Conservation (phyloP, 2,888 invertebrate species). For the Litoditis marina region DNA sequence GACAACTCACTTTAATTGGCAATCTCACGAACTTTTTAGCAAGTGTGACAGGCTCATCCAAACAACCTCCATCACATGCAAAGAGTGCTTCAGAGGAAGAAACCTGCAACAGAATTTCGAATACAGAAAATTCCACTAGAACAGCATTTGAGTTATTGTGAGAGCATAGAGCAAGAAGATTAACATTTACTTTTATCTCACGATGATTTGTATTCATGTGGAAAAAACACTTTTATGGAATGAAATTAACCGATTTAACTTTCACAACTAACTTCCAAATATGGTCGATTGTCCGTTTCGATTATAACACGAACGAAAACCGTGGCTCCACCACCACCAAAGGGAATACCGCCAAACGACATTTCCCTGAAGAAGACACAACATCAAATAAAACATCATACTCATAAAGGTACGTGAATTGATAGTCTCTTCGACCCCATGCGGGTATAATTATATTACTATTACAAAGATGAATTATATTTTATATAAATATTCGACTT, state of each 20-base stretch:
- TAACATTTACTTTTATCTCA: too few species aligned
- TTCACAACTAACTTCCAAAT: constrained; percentile 37
- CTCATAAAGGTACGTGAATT: too few species aligned
- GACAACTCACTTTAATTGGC: constrained; percentile 33
- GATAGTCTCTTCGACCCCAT: too few species aligned
- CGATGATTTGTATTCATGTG: too few species aligned
- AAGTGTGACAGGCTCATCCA: constrained; percentile 74
- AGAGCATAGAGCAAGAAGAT: too few species aligned
- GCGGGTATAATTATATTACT: too few species aligned
- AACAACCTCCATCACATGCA: constrained; percentile 87
- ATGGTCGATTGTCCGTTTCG: constrained; percentile 38
- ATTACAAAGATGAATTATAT: too few species aligned
- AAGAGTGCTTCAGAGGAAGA: constrained; percentile 38
- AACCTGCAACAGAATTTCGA: constrained; percentile 24
- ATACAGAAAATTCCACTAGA: too few species aligned
- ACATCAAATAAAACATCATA: too few species aligned
- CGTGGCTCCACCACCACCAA: constrained; percentile 21
- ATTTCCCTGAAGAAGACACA: constrained; percentile 63
- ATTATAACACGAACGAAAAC: constrained; percentile 29
- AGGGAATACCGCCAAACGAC: constrained; percentile 29
- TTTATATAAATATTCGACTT: too few species aligned
- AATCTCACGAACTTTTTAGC: constrained; percentile 54
- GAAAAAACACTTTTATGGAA: not conserved
- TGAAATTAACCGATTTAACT: not conserved
- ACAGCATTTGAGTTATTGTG: too few species aligned